A percentile compares a stretch with the other conserved stretches of the same genome.
Evolutionary conservation across 2,797 vertebrate species (phyloP).

Genomic region (Megaceryle alcyon): DNA sequence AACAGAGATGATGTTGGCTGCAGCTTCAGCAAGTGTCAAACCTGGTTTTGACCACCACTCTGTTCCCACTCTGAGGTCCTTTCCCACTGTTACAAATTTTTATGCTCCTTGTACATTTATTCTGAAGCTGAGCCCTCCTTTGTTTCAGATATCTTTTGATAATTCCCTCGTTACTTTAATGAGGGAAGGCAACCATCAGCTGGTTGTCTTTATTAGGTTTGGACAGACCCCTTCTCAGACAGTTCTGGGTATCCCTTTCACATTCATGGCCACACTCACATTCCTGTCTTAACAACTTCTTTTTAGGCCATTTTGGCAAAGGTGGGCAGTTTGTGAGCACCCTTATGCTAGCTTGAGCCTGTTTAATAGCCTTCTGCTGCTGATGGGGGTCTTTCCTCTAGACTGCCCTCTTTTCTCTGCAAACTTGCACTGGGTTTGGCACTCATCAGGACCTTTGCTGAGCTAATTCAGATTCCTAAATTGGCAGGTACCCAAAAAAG

Average conservation of each 20-base stretch:
- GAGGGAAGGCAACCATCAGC: background rate
- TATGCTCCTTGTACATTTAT: background rate
- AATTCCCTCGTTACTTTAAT: background rate
- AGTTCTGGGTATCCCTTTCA: background rate
- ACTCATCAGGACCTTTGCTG: background rate
- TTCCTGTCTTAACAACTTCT: background rate
- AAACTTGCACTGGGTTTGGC: background rate
- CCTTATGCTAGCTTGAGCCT: background rate
- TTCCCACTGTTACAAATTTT: background rate
- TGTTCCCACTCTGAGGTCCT: background rate
- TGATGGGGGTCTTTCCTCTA: background rate
- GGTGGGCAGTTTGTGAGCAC: background rate
- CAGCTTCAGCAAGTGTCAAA: background rate
- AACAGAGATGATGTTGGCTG: background rate
- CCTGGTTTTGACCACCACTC: background rate
- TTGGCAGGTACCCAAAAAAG: background rate
- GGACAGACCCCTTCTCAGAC: background rate
- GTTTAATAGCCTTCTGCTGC: background rate
- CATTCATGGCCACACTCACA: accelerated
- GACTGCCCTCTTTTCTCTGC: background rate
- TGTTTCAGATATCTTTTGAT: background rate
- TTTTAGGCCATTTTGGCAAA: background rate
- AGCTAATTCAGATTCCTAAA: background rate
- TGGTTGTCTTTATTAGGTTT: background rate
- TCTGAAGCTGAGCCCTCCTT: background rate